Percentiles rank a stretch among this genome's conserved stretches.
phyloP scores from a whole-genome alignment of 2,888 invertebrate genomes.

The Noctua janthina region DNA sequence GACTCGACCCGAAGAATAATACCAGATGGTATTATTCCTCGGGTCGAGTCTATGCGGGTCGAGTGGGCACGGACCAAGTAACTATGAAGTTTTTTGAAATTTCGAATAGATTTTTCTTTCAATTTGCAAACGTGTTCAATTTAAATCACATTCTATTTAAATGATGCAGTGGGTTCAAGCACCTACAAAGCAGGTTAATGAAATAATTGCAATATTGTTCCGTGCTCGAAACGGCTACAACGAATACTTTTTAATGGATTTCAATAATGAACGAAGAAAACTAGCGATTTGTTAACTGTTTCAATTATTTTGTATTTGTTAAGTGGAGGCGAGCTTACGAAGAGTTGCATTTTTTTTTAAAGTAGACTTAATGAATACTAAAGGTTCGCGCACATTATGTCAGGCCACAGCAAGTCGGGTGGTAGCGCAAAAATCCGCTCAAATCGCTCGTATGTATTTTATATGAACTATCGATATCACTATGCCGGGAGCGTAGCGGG shows the following conservation, averaged over 20 bases:
- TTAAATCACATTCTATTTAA: neutral
- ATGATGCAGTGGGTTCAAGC: neutral
- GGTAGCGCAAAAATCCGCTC: too few species aligned
- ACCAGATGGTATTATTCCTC: too few species aligned
- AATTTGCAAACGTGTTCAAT: neutral
- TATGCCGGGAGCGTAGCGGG: too few species aligned
- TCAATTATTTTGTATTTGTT: neutral
- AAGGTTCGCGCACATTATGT: too few species aligned
- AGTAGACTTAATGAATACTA: neutral
- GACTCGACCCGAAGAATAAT: too few species aligned
- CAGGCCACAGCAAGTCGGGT: too few species aligned
- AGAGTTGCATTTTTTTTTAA: neutral
- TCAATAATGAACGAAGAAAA: neutral
- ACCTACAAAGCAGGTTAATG: neutral
- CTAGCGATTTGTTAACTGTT: neutral
- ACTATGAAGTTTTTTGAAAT: too few species aligned
- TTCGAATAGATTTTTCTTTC: neutral
- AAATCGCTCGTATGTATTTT: too few species aligned
- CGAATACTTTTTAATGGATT: neutral
- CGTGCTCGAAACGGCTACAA: neutral
- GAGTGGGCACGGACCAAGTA: too few species aligned
- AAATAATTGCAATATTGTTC: neutral
- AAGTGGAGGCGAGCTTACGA: neutral
- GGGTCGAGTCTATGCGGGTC: too few species aligned
- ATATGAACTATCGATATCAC: too few species aligned